Base-by-base conservation (phyloP, 2,113 vertebrate species). In the Solea senegalensis region DNA sequence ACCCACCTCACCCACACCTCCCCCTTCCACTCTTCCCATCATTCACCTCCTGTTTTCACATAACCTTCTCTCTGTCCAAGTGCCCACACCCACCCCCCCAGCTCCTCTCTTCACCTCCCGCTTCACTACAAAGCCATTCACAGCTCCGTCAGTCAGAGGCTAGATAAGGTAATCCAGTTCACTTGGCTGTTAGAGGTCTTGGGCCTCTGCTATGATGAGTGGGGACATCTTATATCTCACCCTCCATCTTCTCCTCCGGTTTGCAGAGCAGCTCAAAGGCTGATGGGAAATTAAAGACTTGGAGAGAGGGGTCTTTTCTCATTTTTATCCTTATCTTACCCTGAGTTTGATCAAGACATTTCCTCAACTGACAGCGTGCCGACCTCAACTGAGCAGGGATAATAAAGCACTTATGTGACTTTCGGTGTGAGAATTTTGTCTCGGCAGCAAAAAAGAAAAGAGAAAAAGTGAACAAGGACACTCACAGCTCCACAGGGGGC, bases 401-500 rank as follows among this genome's bases (percentile, higher is more conserved):
- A 73, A 84, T 2, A 51, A 61, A 68, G 61, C 76, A 74, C 84
- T 82, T 74, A 58, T 62, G 49, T 65, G 58, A 66, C 46, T 62
- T 57, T 46, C 60, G 65, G 3, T 26, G 15, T 3, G 54, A 9
- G 27, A 41, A 50, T n/a, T 15, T 57, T 57, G 43, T 48, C 6
- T 55, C 13, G 48, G 27, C 45, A 50, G 57, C 21, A 59, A 21
- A 2, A 56, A 49, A 27, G 9, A 10, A 14, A 51, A 7, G 43
- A n/a, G 41, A 55, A 7, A 6, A 28, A n/a, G 1, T 21, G 2
- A 50, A 49, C 8, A 70, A 28, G 8, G 14, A 1, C 10, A 92
- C 93, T 93, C 87, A 99, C 97, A 74, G 94, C 89, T 72, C 97
- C 97, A 92, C 97, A 99, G 0, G 94, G 95, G 55, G 94, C 85